phyloP scores from a whole-genome alignment of 2,797 vertebrate genomes.

The Argentina silus region DNA sequence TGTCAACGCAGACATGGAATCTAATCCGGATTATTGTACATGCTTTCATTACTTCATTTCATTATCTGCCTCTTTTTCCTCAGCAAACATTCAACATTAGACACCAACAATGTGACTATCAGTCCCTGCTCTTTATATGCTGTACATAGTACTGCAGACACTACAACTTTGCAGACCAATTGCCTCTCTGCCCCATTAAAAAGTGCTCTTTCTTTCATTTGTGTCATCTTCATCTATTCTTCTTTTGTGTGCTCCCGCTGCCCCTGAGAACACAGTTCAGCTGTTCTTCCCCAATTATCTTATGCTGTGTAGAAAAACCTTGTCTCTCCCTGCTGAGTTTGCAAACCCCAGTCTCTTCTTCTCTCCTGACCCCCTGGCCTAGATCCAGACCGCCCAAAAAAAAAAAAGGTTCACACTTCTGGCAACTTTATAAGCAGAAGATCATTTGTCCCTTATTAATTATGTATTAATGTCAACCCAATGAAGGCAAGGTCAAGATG shows the following conservation, averaged over 20 bases:
- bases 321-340: conserved; percentile 8
- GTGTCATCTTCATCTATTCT: conserved; percentile 21
- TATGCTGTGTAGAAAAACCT: neutral
- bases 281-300: conserved; percentile 35
- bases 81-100: conserved; percentile 24
- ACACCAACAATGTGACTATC: too few relatives aligned
- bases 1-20: conserved; percentile 58
- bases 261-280: conserved; percentile 27
- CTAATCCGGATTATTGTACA: conserved; percentile 54
- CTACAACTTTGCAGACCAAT: conserved; percentile 7
- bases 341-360: neutral
- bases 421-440: conserved; percentile 56
- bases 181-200: conserved; percentile 16
- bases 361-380: conserved; percentile 10
- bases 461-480: conserved; percentile 69
- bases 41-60: conserved; percentile 51
- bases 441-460: conserved; percentile 74
- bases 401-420: conserved; percentile 20
- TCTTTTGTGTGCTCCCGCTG: neutral
- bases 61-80: conserved; percentile 42
- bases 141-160: neutral
- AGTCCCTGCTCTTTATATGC: too few relatives aligned
- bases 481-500: conserved; percentile 65
- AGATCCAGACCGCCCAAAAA: conserved; percentile 13
- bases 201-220: neutral